A percentile compares a stretch with the other conserved stretches of the same genome.
These are phyloP conservation scores for Xiphophorus maculatus DNA, from an alignment of 2,113 vertebrate genomes.

Conservation along the genomic window DNA sequence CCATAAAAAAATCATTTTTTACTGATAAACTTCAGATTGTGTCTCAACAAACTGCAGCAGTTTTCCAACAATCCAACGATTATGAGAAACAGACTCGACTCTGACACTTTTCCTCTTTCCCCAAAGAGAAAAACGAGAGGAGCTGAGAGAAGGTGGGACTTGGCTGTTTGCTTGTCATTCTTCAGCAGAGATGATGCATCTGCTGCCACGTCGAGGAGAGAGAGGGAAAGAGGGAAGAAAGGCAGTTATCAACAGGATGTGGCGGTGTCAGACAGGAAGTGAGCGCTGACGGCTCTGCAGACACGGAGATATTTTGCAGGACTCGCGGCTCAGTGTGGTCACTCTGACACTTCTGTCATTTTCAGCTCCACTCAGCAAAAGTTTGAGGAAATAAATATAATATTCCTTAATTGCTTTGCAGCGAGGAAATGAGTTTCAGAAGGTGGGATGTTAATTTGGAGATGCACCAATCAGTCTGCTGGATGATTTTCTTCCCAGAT, in stretches of 20 bases:
- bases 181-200: conserved; percentile 44
- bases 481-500: background rate
- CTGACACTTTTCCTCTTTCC: conserved; percentile 10
- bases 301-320: conserved; percentile 16
- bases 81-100: conserved; percentile 65
- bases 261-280: conserved; percentile 79
- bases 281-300: conserved; percentile 30
- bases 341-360: background rate
- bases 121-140: conserved; percentile 39
- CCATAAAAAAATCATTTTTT: background rate
- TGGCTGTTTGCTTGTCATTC: conserved; percentile 41
- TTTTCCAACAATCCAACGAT: conserved; percentile 48
- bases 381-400: background rate
- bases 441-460: background rate
- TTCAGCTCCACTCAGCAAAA: background rate
- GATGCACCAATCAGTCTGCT: background rate
- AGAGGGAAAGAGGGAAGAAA: background rate
- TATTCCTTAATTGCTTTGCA: background rate
- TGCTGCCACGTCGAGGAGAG: conserved; percentile 45
- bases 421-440: background rate
- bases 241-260: conserved; percentile 77
- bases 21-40: background rate
- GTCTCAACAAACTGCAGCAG: background rate
- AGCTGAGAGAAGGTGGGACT: conserved; percentile 54
- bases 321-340: background rate